Base-by-base conservation (phyloP, 1,140 invertebrate genomes). In the Leptinotarsa defecta region DNA sequence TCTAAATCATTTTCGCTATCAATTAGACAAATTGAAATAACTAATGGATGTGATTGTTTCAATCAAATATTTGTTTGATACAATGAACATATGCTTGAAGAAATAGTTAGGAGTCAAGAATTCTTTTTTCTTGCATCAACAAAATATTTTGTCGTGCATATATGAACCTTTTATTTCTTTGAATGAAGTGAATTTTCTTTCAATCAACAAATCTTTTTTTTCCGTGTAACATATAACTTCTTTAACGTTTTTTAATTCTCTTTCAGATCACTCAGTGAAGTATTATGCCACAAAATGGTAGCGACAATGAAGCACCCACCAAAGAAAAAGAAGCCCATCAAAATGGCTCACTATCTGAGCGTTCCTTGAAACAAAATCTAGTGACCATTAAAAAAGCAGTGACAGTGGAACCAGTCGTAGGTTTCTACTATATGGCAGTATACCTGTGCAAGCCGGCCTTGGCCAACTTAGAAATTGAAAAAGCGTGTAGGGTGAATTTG, bases 381-480 rank as follows among this genome's bases (percentile, higher is more conserved):
- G 48, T 63, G 5, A 81, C 77, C 48, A 19, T 82, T 0, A 79
- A 75, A 70, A 75, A 83, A 20, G 67, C 84, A 20, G 78, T 85
- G 57, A 86, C 85, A 1, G 80, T 86, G 1, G 85, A 86, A 75
- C 85, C 85, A 4, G 49, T 86, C 48, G 48, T 85, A 13, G 79
- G 77, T 0, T 81, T 74, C 43, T 85, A 83, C 68, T 68, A 83
- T 34, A 79, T 84, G 70, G 82, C 81, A 11, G 43, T 77, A 34
- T 73, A 79, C 5, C 68, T 86, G 3, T 80, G 79, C n/a, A 73
- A 71, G 27, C 81, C 83, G 34, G 83, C 84, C 5, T 68, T 84
- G 5, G 67, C 77, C 20, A 82, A 79, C 77, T 76, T 86, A 22
- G 80, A 82, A 76, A 76, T 83, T 27, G 83, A 86, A 78, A 86